Evolutionary conservation across 2,888 invertebrate species (phyloP), one percentile per base, ranked within the genome.

Genomic region (Matsumyia berberina): DNA sequence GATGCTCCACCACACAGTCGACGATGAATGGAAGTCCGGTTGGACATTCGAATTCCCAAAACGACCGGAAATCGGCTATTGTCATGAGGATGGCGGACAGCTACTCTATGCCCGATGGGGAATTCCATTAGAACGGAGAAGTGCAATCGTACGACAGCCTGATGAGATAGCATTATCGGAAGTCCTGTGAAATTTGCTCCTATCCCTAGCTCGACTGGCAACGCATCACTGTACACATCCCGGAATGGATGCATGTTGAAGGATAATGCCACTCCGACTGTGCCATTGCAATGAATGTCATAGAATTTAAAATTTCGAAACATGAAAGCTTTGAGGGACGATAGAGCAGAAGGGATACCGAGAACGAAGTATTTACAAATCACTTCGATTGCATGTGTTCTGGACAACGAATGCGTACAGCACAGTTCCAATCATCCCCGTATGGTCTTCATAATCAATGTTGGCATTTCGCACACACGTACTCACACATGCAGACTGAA

Each of bases 361-460:
- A 33, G 37, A 42, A 33, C 53, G 70, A 78, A 72, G 73, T 83
- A 83, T 83, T 83, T 83, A 69, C 83, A 83, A 83, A 83, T 83
- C 79, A 79, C 73, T 64, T 73, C 66, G 73, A 69, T 73, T 74
- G 79, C 67, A 72, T 67, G 46, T 78, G 49, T 55, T 46, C 8
- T 57, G 42, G 31, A 77, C 31, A 37, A 55, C 19, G 55, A 31
- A 53, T 46, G 12, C 29, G 33, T 8, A 39, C 11, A 37, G 11
- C 15, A 58, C 24, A 42, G 42, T 62, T 44, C 55, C n/a, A 8
- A 19, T 76, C 77, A 57, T 53, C 35, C 44, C 60, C 67, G 57
- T 55, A 73, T 64, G 42, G 44, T 53, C 11, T 42, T 60, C 44
- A 53, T 53, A 55, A 70, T 62, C 60, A 49, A 44, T 74, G 55